These are phyloP conservation scores for Myotis vivesi DNA, from an alignment of 2,797 vertebrate species.

Conservation along the genomic window DNA sequence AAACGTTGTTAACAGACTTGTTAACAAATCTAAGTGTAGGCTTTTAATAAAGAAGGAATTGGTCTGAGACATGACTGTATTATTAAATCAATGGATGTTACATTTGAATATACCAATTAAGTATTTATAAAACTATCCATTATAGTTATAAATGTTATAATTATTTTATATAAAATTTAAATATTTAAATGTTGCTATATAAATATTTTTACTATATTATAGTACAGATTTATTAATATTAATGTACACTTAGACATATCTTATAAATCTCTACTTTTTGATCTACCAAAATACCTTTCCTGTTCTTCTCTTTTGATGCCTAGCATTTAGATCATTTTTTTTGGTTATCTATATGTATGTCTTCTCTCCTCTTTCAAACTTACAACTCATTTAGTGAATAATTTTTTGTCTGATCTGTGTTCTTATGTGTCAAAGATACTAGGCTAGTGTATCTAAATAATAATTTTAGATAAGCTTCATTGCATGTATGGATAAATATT, in stretches of 20 bases:
- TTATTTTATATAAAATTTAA: slow-evolving; percentile 9
- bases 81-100: background rate
- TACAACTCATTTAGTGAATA: background rate
- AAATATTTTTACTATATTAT: slow-evolving; percentile 3
- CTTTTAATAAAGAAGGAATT: slow-evolving; percentile 4
- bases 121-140: background rate
- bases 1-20: background rate
- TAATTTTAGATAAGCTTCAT: background rate
- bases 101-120: slow-evolving; percentile 8
- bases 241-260: background rate
- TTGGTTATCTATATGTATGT: background rate
- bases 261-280: background rate
- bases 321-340: background rate
- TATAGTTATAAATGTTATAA: background rate
- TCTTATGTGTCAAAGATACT: slow-evolving; percentile 12
- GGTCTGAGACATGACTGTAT: background rate
- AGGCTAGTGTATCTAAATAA: background rate
- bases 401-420: slow-evolving; percentile 3
- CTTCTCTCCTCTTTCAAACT: background rate
- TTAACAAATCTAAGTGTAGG: background rate
- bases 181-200: background rate
- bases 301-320: background rate
- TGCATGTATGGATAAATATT: background rate
- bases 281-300: background rate
- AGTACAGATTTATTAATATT: slow-evolving; percentile 5